These are phyloP conservation scores for Tapirus terrestris DNA, from an alignment of 2,113 vertebrate genomes.

Conservation along the genomic window DNA sequence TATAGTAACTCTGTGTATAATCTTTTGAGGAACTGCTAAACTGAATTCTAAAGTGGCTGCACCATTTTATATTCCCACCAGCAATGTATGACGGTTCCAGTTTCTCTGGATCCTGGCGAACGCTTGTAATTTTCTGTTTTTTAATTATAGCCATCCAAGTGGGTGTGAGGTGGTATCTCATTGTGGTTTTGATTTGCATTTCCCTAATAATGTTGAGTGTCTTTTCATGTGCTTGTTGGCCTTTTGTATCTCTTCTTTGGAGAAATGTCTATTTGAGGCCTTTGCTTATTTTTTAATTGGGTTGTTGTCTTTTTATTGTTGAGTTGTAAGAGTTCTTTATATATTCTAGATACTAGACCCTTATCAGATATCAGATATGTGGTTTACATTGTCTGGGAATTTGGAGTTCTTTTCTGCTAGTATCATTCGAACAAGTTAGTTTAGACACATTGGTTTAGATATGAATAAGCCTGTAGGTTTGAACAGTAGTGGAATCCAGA, in stretches of 20 bases:
- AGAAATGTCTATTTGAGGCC: not conserved
- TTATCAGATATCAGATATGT: not conserved
- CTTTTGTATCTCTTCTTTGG: constrained; percentile 8
- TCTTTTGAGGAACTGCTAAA: not conserved
- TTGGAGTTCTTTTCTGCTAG: constrained; percentile 7
- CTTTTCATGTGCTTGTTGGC: not conserved
- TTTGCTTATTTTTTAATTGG: not conserved
- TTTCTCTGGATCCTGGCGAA: not conserved
- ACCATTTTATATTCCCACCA: not conserved
- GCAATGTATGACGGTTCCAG: not conserved
- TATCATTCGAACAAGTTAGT: constrained; percentile 17
- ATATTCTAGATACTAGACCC: not conserved
- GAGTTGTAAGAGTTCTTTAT: constrained; percentile 1
- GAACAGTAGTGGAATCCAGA: constrained; percentile 21
- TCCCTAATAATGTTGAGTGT: not conserved
- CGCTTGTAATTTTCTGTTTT: not conserved
- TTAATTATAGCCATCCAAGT: not conserved
- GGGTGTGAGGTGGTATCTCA: not conserved
- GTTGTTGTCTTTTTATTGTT: constrained; percentile 19
- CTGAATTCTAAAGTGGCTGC: not conserved
- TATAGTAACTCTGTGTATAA: not conserved
- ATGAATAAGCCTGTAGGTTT: not conserved
- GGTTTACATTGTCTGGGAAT: not conserved
- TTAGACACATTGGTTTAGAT: not conserved
- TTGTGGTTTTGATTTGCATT: constrained; percentile 42